Evolutionary conservation across 1,140 invertebrate genomes (phyloP).

Genomic region (Apis cerana): DNA sequence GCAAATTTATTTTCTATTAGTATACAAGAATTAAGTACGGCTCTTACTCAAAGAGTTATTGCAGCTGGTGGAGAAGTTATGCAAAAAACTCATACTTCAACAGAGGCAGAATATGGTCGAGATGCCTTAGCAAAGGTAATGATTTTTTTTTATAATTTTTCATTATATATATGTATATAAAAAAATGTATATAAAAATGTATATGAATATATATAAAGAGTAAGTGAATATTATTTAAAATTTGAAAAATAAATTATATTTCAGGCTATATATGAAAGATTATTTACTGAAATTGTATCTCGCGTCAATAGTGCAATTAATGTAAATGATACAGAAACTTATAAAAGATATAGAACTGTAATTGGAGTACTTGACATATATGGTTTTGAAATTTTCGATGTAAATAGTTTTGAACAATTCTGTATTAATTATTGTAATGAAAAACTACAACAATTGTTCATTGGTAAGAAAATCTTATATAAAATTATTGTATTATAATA

Average conservation of each 20-base stretch:
- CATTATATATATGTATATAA: background rate
- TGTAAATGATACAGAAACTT: slow-evolving; percentile 80
- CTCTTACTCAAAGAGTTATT: slow-evolving; percentile 93
- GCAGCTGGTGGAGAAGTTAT: slow-evolving; percentile 97
- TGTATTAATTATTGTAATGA: slow-evolving; percentile 99
- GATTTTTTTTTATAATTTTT: background rate
- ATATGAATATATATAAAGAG: background rate
- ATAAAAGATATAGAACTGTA: slow-evolving; percentile 88
- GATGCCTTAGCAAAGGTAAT: slow-evolving; percentile 95
- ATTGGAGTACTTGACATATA: slow-evolving; percentile 99
- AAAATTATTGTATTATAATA: background rate
- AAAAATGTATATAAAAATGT: background rate
- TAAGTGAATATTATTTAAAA: background rate
- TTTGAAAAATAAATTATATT: slow-evolving; percentile 58
- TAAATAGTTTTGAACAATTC: slow-evolving; percentile 96
- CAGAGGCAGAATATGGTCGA: slow-evolving; percentile 93
- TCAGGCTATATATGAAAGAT: slow-evolving; percentile 93
- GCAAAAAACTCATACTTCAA: slow-evolving; percentile 92
- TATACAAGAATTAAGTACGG: slow-evolving; percentile 86
- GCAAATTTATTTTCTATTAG: slow-evolving; percentile 88
- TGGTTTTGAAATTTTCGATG: slow-evolving; percentile 98
- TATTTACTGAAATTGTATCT: slow-evolving; percentile 96
- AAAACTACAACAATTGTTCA: slow-evolving; percentile 97
- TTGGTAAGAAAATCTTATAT: slow-evolving; percentile 84
- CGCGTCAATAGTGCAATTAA: slow-evolving; percentile 94